Evolutionary conservation across 2,797 vertebrate species (phyloP), one percentile per base, ranked within the genome.

Genomic region (Chanos chanos): DNA sequence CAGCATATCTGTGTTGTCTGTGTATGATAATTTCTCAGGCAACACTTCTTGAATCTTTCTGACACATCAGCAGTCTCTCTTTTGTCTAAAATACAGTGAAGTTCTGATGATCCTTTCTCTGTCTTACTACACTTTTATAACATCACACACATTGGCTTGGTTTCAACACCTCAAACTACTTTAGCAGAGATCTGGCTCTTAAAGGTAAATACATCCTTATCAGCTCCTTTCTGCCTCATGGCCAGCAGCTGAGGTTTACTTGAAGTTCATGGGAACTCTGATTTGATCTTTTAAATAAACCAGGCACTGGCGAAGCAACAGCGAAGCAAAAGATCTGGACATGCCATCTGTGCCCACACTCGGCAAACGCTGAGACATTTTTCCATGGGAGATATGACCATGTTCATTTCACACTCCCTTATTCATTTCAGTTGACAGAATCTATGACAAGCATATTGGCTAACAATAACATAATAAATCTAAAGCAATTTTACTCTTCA

Each of bases 81-180:
- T 28, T 30, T 22, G 21, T 19, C 36, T 33, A 48, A 27, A 61
- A n/a, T 10, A 36, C 25, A 47, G 59, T 40, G 27, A 39, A 47
- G 40, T 36, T 43, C 45, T 43, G 24, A 24, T 7, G 5, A 25
- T 25, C 13, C 7, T 47, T 48, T 27, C 37, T 47, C 36, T 6
- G 36, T 37, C 70, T 61, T 52, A 52, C 48, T 67, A 45, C 67
- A 39, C 48, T 41, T 45, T 71, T 69, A 68, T 36, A 37, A 27
- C 36, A 18, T 34, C 36, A 15, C 2, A 1, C 57, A 21, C 21
- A 39, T 52, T 65, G 51, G 52, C 54, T 55, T 41, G 5, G 36
- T 9, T 56, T 52, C 60, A 64, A 45, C 39, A 27, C 4, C 61
- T 34, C 19, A 71, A 24, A 73, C 62, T 8, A 51, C 61, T 69